Base-by-base conservation (phyloP, 1,140 invertebrate species). In the Drosophila oshimai region DNA sequence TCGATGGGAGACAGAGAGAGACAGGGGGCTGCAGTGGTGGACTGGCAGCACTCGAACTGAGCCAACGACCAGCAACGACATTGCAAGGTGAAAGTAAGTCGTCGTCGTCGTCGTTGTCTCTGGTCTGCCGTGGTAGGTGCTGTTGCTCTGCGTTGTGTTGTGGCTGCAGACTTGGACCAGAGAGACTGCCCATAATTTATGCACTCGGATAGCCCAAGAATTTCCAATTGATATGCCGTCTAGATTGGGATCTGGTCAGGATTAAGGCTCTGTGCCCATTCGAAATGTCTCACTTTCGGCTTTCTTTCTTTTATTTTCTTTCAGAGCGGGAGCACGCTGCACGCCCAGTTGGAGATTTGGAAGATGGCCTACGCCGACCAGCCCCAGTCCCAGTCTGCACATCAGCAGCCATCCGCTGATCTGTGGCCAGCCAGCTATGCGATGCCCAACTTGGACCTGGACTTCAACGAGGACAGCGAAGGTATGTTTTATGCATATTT, bases 261-360 rank as follows among this genome's bases (percentile, higher is more conserved):
- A 77, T 74, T 81, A 72, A 75, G 60, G 68, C 46, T 71, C 31
- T 77, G 65, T 76, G 49, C 74, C 61, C 79, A 78, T 68, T 78
- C 69, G 72, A 72, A 64, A 70, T 70, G 76, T 78, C 68, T 84
- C 54, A 65, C 47, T 64, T 55, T 53, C 69, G 64, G 69, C 78
- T 86, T 78, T 81, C 77, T 64, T 74, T 73, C 51, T 57, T 70
- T 62, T 54, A n/a, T 46, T 91, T 91, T 24, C 31, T 44, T 41
- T 36, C 89, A 96, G 95, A 95, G 95, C 73, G 97, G 97, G 4
- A 95, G 95, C 87, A 96, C 95, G 69, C 91, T 99, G 34, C 95
- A 96, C 90, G 96, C 96, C 28, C 96, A 98, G 83, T 90, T 99
- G 77, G 97, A 98, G 90, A 96, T 98, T 50, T 98, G 97, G 97